Evolutionary conservation across 2,888 invertebrate genomes (phyloP).

Genomic region (Myopa tessellatipennis): DNA sequence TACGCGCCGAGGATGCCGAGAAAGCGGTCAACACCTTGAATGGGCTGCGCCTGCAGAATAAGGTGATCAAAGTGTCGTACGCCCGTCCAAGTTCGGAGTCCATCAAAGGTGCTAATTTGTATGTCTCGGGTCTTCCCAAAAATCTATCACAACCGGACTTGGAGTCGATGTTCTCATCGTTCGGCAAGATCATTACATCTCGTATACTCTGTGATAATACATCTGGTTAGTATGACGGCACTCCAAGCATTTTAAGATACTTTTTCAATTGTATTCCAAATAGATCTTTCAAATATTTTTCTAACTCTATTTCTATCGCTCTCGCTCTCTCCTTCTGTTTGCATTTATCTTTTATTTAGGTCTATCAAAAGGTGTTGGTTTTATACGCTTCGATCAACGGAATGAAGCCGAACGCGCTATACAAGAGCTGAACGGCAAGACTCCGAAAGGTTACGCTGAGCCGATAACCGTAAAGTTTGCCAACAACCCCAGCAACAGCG

Average conservation of each 20-base stretch:
- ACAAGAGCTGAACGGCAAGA: slow-evolving; percentile 88
- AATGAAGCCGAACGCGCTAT: slow-evolving; percentile 92
- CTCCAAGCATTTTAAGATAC: too few relatives aligned
- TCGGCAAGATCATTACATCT: slow-evolving; percentile 96
- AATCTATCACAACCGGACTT: slow-evolving; percentile 96
- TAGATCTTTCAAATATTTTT: not conserved
- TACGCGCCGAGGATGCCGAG: slow-evolving; percentile 96
- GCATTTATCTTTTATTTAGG: slow-evolving; percentile 71
- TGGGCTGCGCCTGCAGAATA: slow-evolving; percentile 97
- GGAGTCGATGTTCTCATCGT: slow-evolving; percentile 93
- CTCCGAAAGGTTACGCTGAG: slow-evolving; percentile 88
- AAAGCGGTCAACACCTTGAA: slow-evolving; percentile 98
- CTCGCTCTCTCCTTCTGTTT: not conserved
- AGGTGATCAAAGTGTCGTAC: slow-evolving; percentile 99
- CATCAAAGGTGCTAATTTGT: slow-evolving; percentile 97
- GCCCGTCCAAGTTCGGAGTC: slow-evolving; percentile 97
- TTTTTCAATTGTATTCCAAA: too few relatives aligned
- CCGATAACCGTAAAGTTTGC: slow-evolving; percentile 95
- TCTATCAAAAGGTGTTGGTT: slow-evolving; percentile 92
- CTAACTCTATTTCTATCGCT: not conserved
- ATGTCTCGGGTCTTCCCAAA: slow-evolving; percentile 97
- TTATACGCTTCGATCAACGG: slow-evolving; percentile 93
- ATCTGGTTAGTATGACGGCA: slow-evolving; percentile 60
- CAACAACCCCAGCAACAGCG: slow-evolving; percentile 91
- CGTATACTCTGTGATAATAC: slow-evolving; percentile 95